Conservation (phyloP, 2,888 invertebrate species). For the Campaea margaritaria region DNA sequence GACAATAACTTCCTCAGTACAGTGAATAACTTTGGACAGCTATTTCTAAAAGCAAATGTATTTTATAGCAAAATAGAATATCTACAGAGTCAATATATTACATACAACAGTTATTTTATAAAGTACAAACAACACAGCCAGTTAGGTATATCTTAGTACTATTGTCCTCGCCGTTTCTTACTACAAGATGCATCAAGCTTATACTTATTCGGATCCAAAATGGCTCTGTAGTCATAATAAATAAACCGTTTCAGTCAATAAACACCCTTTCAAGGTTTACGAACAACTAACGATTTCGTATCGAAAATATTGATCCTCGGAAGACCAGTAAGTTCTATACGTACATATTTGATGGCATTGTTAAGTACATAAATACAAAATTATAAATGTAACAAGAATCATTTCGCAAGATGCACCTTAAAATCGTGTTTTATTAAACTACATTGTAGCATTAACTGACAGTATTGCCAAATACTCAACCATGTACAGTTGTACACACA, state of each 20-base stretch:
- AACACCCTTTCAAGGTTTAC: background rate
- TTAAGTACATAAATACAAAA: no score
- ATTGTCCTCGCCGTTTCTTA: conserved; percentile 5
- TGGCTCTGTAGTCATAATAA: background rate
- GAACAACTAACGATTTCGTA: background rate
- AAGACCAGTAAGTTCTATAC: no score
- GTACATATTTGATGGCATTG: no score
- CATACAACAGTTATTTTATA: conserved; percentile 13
- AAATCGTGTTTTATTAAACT: conserved; percentile 1
- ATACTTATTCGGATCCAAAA: background rate
- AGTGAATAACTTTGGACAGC: conserved; percentile 13
- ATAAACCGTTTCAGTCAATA: background rate
- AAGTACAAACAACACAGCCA: conserved; percentile 29
- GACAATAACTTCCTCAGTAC: conserved; percentile 5
- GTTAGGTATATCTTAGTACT: conserved; percentile 20
- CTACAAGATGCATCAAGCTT: conserved; percentile 3
- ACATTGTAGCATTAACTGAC: conserved; percentile 17
- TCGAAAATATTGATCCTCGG: no score
- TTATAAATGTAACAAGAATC: background rate
- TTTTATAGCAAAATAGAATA: conserved; percentile 33
- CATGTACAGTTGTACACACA: conserved; percentile 9
- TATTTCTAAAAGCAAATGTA: conserved; percentile 22
- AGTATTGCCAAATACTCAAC: conserved; percentile 24
- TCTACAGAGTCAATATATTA: conserved; percentile 32
- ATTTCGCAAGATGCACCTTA: conserved; percentile 5